A percentile compares a stretch with the other conserved stretches of the same genome.
phyloP scores from a whole-genome alignment of 2,797 vertebrate genomes.

The Pangasius sanitwongsei region DNA sequence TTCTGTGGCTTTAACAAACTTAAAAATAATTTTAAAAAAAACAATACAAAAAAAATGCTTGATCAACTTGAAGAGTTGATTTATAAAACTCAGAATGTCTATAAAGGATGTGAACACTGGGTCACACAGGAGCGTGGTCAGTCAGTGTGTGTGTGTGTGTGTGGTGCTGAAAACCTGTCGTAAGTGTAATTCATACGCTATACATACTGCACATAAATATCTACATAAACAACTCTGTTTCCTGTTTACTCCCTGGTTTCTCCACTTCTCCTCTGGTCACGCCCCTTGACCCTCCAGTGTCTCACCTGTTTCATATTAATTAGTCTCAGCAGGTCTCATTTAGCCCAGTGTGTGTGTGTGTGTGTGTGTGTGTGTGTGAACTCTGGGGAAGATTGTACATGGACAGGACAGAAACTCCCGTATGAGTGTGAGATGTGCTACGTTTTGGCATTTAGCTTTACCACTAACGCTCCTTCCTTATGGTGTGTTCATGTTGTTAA shows the following conservation, averaged over 20 bases:
- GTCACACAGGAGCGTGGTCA: not conserved
- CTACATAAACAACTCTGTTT: not conserved
- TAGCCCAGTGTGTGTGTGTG: not conserved
- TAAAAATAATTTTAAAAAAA: not conserved
- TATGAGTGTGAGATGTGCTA: not conserved
- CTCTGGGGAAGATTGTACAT: not conserved
- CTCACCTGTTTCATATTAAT: not conserved
- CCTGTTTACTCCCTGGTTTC: not conserved
- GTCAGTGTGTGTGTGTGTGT: not conserved
- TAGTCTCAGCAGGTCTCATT: constrained; percentile 9
- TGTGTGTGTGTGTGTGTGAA: not conserved
- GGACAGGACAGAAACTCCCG: not conserved
- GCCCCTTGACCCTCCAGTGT: not conserved
- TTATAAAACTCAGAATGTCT: not conserved
- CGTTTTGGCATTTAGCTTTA: not conserved
- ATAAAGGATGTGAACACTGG: not conserved
- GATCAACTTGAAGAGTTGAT: not conserved
- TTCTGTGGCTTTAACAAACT: not conserved
- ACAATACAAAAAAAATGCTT: not conserved
- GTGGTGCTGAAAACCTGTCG: not conserved
- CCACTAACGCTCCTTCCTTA: not conserved
- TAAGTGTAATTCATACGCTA: not conserved
- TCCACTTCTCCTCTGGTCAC: not conserved
- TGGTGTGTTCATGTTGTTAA: not conserved
- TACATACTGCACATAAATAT: not conserved